A percentile compares a stretch with the other conserved stretches of the same genome.
Conservation (phyloP, 2,797 vertebrate genomes). For the Eidolon dupreanum region DNA sequence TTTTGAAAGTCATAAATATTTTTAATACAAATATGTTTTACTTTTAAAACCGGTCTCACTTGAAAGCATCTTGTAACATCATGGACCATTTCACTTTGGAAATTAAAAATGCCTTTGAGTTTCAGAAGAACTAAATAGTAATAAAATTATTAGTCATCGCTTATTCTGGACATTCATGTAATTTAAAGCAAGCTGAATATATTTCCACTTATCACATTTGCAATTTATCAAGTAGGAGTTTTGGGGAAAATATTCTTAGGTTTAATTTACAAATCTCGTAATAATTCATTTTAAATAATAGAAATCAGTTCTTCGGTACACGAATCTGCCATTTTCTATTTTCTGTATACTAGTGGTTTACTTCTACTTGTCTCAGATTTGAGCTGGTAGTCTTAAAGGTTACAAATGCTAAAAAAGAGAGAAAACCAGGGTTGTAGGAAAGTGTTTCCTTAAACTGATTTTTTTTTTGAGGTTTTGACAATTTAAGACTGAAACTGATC, state of each 20-base stretch:
- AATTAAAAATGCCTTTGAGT: conserved; percentile 61
- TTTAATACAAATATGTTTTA: conserved; percentile 26
- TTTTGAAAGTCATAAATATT: conserved; percentile 54
- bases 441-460: not conserved
- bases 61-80: conserved; percentile 24
- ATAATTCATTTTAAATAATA: conserved; percentile 49
- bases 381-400: not conserved
- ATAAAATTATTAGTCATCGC: conserved; percentile 42
- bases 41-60: conserved; percentile 9
- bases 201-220: not conserved
- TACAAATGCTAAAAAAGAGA: not conserved
- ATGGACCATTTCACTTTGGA: conserved; percentile 17
- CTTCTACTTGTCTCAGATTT: not conserved
- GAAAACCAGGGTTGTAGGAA: not conserved
- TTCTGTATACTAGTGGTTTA: not conserved
- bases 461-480: not conserved
- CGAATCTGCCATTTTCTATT: not conserved
- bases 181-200: not conserved
- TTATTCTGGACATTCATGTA: conserved; percentile 47
- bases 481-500: not conserved
- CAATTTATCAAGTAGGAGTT: conserved; percentile 1
- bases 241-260: not conserved
- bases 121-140: conserved; percentile 50
- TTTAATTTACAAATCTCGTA: conserved; percentile 1
- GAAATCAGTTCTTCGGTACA: not conserved